Percentiles rank a stretch among this genome's conserved stretches.
phyloP scores from a whole-genome alignment of 1,140 invertebrate species.

The Drosophila burlai region DNA sequence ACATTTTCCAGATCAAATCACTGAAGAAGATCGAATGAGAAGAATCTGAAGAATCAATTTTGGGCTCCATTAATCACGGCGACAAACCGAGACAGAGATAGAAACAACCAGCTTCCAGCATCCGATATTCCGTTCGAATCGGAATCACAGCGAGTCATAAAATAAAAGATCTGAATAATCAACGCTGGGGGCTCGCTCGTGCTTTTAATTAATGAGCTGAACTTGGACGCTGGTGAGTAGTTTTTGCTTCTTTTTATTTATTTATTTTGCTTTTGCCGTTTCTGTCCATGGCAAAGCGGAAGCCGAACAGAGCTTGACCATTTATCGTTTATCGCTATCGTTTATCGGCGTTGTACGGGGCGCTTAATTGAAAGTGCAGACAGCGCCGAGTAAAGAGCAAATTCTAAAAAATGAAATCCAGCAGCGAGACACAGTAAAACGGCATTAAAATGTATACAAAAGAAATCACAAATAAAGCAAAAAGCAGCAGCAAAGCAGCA shows the following conservation, averaged over 20 bases:
- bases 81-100: constrained; percentile 15
- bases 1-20: constrained; percentile 48
- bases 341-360: constrained; percentile 12
- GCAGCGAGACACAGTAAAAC: constrained; percentile 64
- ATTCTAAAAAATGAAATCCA: constrained; percentile 59
- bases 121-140: constrained; percentile 23
- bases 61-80: constrained; percentile 46
- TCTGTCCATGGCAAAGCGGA: constrained; percentile 46
- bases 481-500: constrained; percentile 18
- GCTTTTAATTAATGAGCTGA: constrained; percentile 77
- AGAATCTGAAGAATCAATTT: constrained; percentile 35
- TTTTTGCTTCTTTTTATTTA: constrained; percentile 30
- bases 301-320: constrained; percentile 39
- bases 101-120: constrained; percentile 2
- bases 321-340: constrained; percentile 30
- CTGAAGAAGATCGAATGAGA: background rate
- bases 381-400: constrained; percentile 47
- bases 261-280: background rate
- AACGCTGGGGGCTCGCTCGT: constrained; percentile 72
- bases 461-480: constrained; percentile 44
- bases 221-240: constrained; percentile 53
- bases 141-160: constrained; percentile 52
- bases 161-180: constrained; percentile 50
- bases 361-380: constrained; percentile 75
- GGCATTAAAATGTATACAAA: constrained; percentile 75